Percentiles rank a stretch among this genome's conserved stretches.
phyloP scores from a whole-genome alignment of 2,797 vertebrate genomes.

The Octomys mimax region DNA sequence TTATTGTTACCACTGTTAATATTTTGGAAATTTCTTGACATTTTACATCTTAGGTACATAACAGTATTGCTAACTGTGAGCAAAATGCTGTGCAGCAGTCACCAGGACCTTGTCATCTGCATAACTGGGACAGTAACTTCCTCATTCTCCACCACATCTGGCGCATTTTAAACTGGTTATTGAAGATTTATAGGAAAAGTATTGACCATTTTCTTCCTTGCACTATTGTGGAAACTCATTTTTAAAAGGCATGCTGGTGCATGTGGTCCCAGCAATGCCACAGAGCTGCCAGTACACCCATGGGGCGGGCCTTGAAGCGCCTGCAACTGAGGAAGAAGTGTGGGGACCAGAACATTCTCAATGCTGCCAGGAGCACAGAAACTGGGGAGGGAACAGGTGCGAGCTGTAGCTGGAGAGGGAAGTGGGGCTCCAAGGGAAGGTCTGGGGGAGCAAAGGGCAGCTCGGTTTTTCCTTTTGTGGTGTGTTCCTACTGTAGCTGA shows the following conservation, averaged over 20 bases:
- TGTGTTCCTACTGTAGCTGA: not conserved
- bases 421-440: not conserved
- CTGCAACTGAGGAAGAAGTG: not conserved
- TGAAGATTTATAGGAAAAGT: not conserved
- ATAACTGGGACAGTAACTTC: not conserved
- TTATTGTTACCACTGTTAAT: not conserved
- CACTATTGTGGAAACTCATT: not conserved
- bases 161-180: conserved; percentile 11
- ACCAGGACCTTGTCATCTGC: not conserved
- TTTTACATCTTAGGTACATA: not conserved
- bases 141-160: not conserved
- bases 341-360: not conserved
- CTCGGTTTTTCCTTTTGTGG: not conserved
- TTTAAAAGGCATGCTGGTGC: not conserved
- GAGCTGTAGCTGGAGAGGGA: not conserved
- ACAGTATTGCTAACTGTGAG: not conserved
- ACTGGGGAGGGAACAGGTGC: not conserved
- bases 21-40: not conserved
- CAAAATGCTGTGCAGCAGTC: not conserved
- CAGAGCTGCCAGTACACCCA: not conserved
- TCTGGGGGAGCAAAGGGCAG: not conserved
- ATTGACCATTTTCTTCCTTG: conserved; percentile 36
- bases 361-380: not conserved
- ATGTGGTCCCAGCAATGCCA: not conserved
- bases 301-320: not conserved